A percentile compares a stretch with the other conserved stretches of the same genome.
Conservation (phyloP, 1,140 invertebrate species). For the Galleria mellonella region DNA sequence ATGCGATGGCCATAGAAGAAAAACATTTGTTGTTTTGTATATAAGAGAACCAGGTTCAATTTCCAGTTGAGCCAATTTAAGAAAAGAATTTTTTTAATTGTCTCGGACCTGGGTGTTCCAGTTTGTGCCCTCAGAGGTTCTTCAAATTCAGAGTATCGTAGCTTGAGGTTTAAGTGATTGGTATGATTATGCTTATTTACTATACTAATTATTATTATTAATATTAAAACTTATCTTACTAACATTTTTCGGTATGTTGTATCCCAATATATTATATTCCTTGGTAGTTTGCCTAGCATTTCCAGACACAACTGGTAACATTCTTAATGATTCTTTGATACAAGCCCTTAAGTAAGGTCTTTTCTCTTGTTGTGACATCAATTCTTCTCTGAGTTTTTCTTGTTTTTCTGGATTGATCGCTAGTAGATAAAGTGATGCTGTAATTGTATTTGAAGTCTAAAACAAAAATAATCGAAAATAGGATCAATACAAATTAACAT, state of each 20-base stretch:
- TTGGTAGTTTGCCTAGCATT: conserved; percentile 67
- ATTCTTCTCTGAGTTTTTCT: conserved; percentile 79
- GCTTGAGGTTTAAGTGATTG: too few relatives aligned
- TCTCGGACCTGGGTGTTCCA: background rate
- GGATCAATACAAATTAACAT: background rate
- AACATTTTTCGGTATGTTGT: conserved; percentile 78
- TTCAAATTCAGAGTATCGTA: too few relatives aligned
- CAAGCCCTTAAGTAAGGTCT: conserved; percentile 79
- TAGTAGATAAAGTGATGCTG: conserved; percentile 76
- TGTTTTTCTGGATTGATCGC: conserved; percentile 79
- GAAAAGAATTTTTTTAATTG: background rate
- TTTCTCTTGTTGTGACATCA: conserved; percentile 51
- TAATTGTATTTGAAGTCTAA: conserved; percentile 47
- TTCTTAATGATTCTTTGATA: conserved; percentile 78
- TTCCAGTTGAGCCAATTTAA: background rate
- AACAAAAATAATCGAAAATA: conserved; percentile 10
- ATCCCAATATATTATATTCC: conserved; percentile 75
- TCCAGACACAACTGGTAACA: conserved; percentile 73
- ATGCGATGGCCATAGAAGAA: too few relatives aligned
- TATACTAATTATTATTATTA: too few relatives aligned
- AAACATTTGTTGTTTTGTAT: too few relatives aligned
- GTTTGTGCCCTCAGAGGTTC: too few relatives aligned
- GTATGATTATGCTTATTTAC: too few relatives aligned
- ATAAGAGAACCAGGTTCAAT: too few relatives aligned
- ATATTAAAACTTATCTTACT: conserved; percentile 21